Base-by-base conservation (phyloP, 1,140 invertebrate species). In the Cherax quadricarinatus region DNA sequence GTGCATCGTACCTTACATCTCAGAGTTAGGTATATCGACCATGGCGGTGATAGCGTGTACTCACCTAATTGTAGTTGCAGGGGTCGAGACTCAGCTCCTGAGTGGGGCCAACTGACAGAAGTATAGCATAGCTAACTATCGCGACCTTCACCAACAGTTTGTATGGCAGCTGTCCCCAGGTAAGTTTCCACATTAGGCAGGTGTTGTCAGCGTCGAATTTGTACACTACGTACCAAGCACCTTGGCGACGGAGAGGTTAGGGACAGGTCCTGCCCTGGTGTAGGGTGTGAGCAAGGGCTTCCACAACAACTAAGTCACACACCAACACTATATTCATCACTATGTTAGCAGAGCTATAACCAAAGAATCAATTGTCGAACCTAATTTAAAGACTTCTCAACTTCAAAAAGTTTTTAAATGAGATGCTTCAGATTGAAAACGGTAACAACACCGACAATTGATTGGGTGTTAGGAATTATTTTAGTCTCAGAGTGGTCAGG, bases 171-270 rank as follows among this genome's bases (percentile, higher is more conserved):
- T 82, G 96, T 48, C 93, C 92, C 83, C 95, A 95, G 0, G 96
- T 97, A 94, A 98, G 97, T 94, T 98, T 98, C 94, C 98, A 98
- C 7, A 96, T 96, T 93, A 98, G 96, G 94, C 97, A 98, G 93
- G 96, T 96, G 78, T 97, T 97, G 0, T 96, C 97, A 0, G 97
- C 98, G 10, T 97, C 97, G 6, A 97, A 98, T 95, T 98, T 98
- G 95, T 98, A 97, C 24, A 98, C 96, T 0, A 97, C 97, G 94
- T 97, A 97, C 97, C 97, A 98, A 41, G 10, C 49, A 93, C 92
- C 92, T 93, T 93, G 53, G 89, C 92, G 12, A 93, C 53, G 62
- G 92, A 89, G 51, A 93, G 88, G 75, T 89, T 89, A 18, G 92
- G 92, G 92, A 57, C 92, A 93, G 41, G 92, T 89, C 1, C 92